These are phyloP conservation scores for Sisor rabdophorus DNA, from an alignment of 2,113 vertebrate species.

Conservation along the genomic window DNA sequence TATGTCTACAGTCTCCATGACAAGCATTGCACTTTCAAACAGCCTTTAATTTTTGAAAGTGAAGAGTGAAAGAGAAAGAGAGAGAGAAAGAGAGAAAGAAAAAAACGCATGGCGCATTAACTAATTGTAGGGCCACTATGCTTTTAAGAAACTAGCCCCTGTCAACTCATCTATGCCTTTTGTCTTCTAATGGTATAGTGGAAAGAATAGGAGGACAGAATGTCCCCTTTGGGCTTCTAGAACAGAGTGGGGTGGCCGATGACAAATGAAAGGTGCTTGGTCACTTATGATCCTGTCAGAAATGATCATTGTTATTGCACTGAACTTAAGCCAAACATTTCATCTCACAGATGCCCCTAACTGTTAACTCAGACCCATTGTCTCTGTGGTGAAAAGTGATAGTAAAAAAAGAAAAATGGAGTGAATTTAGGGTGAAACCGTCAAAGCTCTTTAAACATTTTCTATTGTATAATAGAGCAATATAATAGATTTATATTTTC, in stretches of 20 bases:
- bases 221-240: conserved; percentile 22
- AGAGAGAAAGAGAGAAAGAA: neutral
- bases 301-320: conserved; percentile 45
- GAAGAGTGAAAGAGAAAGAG: neutral
- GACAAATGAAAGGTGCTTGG: conserved; percentile 43
- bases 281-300: conserved; percentile 49
- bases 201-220: neutral
- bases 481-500: conserved; percentile 10
- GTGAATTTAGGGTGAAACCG: neutral
- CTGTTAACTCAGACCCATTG: conserved; percentile 15
- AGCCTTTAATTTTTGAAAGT: neutral
- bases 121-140: neutral
- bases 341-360: conserved; percentile 10
- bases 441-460: conserved; percentile 2
- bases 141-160: conserved; percentile 9
- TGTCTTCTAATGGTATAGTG: conserved; percentile 13
- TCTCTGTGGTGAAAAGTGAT: neutral
- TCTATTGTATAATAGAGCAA: neutral
- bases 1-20: conserved; percentile 1
- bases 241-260: conserved; percentile 3
- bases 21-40: neutral
- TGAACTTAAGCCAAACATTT: conserved; percentile 21
- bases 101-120: neutral
- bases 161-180: conserved; percentile 9
- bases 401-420: neutral